Conservation (phyloP, 2,797 vertebrate species). For the Mormyrops attenuatus region DNA sequence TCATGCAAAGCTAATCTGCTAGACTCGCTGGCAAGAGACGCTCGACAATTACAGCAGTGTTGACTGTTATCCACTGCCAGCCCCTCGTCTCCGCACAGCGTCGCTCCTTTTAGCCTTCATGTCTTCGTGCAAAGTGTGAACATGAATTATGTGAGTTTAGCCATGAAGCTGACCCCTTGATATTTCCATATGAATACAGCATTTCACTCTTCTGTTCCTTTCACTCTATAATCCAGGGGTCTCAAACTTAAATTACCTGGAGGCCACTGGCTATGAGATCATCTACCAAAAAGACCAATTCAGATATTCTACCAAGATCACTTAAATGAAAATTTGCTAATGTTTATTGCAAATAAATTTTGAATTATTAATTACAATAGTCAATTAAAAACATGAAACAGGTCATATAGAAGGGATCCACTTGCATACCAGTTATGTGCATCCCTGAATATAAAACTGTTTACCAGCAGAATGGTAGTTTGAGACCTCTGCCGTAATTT, state of each 20-base stretch:
- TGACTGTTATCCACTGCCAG: neutral
- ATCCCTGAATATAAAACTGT: neutral
- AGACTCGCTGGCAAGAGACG: neutral
- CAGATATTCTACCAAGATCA: neutral
- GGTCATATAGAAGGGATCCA: neutral
- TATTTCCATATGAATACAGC: neutral
- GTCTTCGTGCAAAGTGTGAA: neutral
- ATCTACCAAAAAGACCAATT: neutral
- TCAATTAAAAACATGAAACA: neutral
- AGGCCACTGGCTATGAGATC: neutral
- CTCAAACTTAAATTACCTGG: neutral
- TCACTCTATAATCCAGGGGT: neutral
- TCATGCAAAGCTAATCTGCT: constrained; percentile 41
- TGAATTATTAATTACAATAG: neutral
- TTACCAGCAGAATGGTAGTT: neutral
- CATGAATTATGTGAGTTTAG: neutral
- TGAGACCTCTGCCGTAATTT: neutral
- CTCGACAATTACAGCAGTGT: neutral
- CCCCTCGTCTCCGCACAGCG: neutral
- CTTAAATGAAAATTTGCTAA: neutral
- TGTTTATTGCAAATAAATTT: neutral
- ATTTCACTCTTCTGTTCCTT: neutral
- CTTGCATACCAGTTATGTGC: neutral
- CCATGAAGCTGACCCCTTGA: neutral
- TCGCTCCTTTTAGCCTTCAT: neutral